A percentile compares a stretch with the other conserved stretches of the same genome.
Conservation (phyloP, 2,888 invertebrate genomes). For the Lithosia quadra region DNA sequence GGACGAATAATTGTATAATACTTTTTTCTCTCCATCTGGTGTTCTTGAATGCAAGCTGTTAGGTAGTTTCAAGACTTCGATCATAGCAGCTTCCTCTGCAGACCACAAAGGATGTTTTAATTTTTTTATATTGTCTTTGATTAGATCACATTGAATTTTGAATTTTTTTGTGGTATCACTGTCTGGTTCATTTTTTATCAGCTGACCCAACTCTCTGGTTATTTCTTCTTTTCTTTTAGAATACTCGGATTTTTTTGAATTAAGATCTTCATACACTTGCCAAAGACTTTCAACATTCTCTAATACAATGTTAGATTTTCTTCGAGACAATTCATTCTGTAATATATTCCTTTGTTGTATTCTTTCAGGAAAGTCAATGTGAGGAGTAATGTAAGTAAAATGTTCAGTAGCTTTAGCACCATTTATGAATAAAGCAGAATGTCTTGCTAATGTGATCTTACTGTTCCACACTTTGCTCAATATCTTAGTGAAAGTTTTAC, state of each 20-base stretch:
- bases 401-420: constrained; percentile 90
- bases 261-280: constrained; percentile 87
- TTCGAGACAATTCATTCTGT: constrained; percentile 83
- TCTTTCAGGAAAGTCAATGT: constrained; percentile 88
- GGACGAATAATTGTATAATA: constrained; percentile 62
- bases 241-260: constrained; percentile 80
- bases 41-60: constrained; percentile 89
- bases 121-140: constrained; percentile 89
- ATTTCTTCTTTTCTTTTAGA: constrained; percentile 84
- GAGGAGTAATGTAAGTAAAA: constrained; percentile 90
- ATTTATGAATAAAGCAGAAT: constrained; percentile 89
- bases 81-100: constrained; percentile 90
- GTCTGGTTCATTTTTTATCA: constrained; percentile 71
- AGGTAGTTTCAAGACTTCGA: constrained; percentile 89
- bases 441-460: constrained; percentile 57
- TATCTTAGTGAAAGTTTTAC: constrained; percentile 55
- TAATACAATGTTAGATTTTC: constrained; percentile 86
- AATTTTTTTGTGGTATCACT: constrained; percentile 81
- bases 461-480: constrained; percentile 49
- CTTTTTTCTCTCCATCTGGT: constrained; percentile 76
- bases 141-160: constrained; percentile 83
- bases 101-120: constrained; percentile 89
- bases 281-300: constrained; percentile 87
- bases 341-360: constrained; percentile 83
- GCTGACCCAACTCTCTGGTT: constrained; percentile 76